These are phyloP conservation scores for Antidorcas marsupialis DNA, from an alignment of 2,113 vertebrate species.

Conservation along the genomic window DNA sequence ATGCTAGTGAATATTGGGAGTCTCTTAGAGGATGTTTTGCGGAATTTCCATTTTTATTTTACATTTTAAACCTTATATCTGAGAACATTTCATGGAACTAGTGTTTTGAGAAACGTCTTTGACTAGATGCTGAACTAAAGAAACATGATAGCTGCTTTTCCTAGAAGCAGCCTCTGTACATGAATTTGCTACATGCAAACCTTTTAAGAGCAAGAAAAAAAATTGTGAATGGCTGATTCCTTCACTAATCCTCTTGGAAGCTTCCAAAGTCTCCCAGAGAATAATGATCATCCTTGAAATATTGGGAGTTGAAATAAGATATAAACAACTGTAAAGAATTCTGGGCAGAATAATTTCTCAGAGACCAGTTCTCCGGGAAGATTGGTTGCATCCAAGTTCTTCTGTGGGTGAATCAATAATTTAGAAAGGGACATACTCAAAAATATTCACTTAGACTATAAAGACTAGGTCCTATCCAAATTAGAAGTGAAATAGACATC, in stretches of 20 bases:
- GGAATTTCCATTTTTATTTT: conserved; percentile 18
- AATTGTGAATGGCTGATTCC: not conserved
- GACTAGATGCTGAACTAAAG: not conserved
- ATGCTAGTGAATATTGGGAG: not conserved
- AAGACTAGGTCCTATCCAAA: not conserved
- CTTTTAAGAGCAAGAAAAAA: conserved; percentile 7
- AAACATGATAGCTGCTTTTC: not conserved
- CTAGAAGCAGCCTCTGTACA: not conserved
- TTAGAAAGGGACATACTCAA: not conserved
- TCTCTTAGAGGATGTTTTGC: not conserved
- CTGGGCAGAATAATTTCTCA: not conserved
- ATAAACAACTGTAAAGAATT: not conserved
- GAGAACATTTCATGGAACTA: not conserved
- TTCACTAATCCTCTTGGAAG: not conserved
- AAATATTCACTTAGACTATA: not conserved
- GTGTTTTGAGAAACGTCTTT: conserved; percentile 11
- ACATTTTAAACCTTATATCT: not conserved
- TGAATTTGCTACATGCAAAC: not conserved
- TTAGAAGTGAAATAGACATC: not conserved
- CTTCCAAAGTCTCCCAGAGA: not conserved
- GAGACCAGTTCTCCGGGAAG: not conserved
- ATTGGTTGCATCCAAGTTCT: not conserved
- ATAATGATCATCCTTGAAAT: not conserved
- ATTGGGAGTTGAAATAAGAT: not conserved
- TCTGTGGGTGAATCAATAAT: not conserved